Evolutionary conservation across 1,140 invertebrate species (phyloP).

Genomic region (Caenorhabditis remanei): DNA sequence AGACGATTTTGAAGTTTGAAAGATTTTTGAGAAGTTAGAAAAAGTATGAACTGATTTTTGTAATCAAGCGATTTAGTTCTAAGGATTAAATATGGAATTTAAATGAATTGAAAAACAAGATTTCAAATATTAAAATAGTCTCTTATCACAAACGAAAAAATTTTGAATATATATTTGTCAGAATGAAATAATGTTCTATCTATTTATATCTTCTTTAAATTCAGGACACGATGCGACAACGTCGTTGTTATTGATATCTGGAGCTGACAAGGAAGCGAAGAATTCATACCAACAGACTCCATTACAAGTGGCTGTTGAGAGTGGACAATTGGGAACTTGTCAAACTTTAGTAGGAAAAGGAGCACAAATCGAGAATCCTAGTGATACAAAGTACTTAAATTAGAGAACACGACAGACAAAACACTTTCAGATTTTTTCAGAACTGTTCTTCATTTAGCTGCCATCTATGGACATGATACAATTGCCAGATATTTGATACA

Average conservation of each 20-base stretch:
- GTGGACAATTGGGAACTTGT: conserved; percentile 9
- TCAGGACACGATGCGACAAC: conserved; percentile 51
- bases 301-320: conserved; percentile 24
- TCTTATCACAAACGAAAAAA: too few species aligned
- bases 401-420: neutral
- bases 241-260: conserved; percentile 18
- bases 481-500: conserved; percentile 26
- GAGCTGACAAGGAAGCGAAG: conserved; percentile 32
- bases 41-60: too few species aligned
- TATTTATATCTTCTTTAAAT: neutral
- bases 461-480: conserved; percentile 17
- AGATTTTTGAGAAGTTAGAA: too few species aligned
- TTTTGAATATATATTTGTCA: too few species aligned
- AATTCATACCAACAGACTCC: conserved; percentile 52
- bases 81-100: too few species aligned
- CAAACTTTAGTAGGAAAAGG: conserved; percentile 25
- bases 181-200: too few species aligned
- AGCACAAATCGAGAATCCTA: conserved; percentile 16
- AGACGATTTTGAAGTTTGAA: too few species aligned
- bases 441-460: conserved; percentile 51
- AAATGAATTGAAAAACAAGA: too few species aligned
- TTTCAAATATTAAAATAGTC: too few species aligned
- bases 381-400: conserved; percentile 28
- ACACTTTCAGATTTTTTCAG: neutral
- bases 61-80: too few species aligned